A percentile compares a stretch with the other conserved stretches of the same genome.
phyloP scores from a whole-genome alignment of 2,888 invertebrate genomes.

The Drosophila neotestacea region DNA sequence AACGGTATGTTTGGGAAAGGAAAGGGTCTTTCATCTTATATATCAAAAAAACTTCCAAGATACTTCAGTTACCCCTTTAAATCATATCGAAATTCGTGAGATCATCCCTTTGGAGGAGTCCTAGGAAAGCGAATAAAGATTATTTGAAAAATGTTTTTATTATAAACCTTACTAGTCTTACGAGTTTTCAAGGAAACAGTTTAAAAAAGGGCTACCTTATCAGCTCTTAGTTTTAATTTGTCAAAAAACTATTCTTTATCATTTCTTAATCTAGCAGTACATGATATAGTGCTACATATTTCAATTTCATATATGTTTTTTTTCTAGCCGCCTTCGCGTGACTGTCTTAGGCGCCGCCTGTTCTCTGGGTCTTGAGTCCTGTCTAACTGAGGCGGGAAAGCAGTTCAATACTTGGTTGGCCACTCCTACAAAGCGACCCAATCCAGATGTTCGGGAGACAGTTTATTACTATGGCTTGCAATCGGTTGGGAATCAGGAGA shows the following conservation, averaged over 20 bases:
- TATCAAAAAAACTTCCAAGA: no score
- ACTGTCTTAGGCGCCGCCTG: constrained; percentile 89
- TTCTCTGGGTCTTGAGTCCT: constrained; percentile 87
- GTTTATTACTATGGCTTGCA: constrained; percentile 91
- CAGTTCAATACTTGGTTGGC: constrained; percentile 89
- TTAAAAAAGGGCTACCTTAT: no score
- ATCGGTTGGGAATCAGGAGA: constrained; percentile 87
- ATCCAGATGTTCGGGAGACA: constrained; percentile 88
- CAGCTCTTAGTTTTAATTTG: background rate
- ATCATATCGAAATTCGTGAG: no score
- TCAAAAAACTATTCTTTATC: background rate
- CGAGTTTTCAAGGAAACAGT: no score
- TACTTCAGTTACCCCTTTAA: no score
- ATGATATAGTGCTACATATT: background rate
- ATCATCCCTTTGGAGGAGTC: no score
- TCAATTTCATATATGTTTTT: background rate
- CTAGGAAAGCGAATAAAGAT: no score
- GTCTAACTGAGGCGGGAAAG: constrained; percentile 87
- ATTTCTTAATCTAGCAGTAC: background rate
- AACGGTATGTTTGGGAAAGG: no score
- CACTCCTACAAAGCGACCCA: constrained; percentile 84
- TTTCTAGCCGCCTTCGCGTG: constrained; percentile 88
- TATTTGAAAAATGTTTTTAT: no score
- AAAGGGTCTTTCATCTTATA: no score
- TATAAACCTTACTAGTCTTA: no score